Evolutionary conservation across 2,888 invertebrate species (phyloP).

Genomic region (Neocrepidodera transversa): DNA sequence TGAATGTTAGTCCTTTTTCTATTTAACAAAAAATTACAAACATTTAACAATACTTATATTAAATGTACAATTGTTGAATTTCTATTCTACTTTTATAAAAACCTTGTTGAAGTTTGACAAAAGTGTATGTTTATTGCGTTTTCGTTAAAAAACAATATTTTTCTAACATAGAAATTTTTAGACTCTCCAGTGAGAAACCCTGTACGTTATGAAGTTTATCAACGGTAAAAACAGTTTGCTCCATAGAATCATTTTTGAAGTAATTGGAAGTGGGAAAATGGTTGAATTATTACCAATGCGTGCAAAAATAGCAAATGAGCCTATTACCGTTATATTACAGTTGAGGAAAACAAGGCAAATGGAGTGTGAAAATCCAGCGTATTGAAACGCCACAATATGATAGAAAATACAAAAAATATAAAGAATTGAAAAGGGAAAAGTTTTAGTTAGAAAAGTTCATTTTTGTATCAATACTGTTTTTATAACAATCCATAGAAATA

Average conservation of each 20-base stretch:
- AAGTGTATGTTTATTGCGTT: too few species aligned
- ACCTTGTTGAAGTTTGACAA: too few species aligned
- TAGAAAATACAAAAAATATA: background rate
- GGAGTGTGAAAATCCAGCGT: constrained; percentile 5
- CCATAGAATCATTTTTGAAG: constrained; percentile 31
- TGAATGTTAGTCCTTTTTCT: too few species aligned
- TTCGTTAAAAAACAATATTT: too few species aligned
- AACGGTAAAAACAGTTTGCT: constrained; percentile 33
- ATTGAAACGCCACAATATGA: constrained; percentile 6
- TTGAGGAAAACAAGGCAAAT: constrained; percentile 3
- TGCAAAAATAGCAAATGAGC: constrained; percentile 28
- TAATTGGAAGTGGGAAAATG: constrained; percentile 32
- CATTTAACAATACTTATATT: too few species aligned
- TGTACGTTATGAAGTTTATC: constrained; percentile 31
- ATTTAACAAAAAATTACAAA: too few species aligned
- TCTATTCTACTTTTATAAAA: too few species aligned
- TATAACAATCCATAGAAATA: too few species aligned
- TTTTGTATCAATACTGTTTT: too few species aligned
- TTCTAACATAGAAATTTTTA: too few species aligned
- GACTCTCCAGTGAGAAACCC: background rate
- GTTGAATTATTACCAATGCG: constrained; percentile 31
- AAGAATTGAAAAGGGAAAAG: background rate
- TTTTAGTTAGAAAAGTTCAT: background rate
- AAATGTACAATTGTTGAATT: too few species aligned
- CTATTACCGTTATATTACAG: constrained; percentile 23